Base-by-base conservation (phyloP, 2,888 invertebrate genomes). In the Ophion ellenae region DNA sequence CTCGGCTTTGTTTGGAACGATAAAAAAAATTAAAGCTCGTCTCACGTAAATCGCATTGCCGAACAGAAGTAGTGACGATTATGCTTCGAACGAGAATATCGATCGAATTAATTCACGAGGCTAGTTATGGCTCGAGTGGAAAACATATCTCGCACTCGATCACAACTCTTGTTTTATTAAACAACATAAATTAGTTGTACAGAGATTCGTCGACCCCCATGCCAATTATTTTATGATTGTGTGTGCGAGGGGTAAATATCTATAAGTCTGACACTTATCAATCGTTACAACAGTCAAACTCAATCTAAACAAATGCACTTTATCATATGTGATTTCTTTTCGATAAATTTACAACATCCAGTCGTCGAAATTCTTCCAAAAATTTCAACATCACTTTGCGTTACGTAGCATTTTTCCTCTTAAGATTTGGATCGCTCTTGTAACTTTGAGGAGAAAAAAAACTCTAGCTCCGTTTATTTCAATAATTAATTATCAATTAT, bases 111-210 rank as follows among this genome's bases (percentile, higher is more conserved):
- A 75, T 75, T 85, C 63, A 71, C 70, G 57, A 79, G 64, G 70
- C 79, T 17, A 24, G 63, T 74, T 59, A 28, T 53, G 69, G 57
- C 64, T 64, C 75, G 59, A 53, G 78, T 75, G 75, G 11, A 53
- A 84, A 69, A 81, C 28, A 40, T 76, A 53, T 53, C 24, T 82
- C 75, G 59, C 82, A 76, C 76, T 74, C 76, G 53, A 73, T 70
- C 82, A 82, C 71, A 85, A 75, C 73, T 85, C 47, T 70, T 47
- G 69, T 59, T 79, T 83, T 78, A 81, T 85, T 78, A 61, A 80
- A 83, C 81, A 85, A 85, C 79, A 83, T 82, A 85, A 80, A 84
- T 86, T 86, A 77, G 53, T 84, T 77, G 57, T 77, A 85, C 84
- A 86, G 77, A 77, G 81, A 85, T 85, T 78, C 64, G 74, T 64